Evolutionary conservation across 1,140 invertebrate species (phyloP), one percentile per base, ranked within the genome.

Genomic region (Amphibalanus amphitrite): DNA sequence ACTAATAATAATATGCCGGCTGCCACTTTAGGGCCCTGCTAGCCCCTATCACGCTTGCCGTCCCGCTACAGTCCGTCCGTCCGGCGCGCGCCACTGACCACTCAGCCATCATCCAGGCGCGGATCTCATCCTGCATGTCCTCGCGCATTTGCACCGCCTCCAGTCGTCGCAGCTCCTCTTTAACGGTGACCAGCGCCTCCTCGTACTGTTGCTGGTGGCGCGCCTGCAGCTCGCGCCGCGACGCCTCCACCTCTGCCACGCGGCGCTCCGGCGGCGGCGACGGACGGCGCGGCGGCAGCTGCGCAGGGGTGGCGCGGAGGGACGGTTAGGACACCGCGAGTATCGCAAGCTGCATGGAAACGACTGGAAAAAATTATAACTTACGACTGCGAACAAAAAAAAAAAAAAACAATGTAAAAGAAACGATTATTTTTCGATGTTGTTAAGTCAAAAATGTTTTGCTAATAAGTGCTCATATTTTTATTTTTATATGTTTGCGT

Each of bases 71-170:
- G 4, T 38, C 33, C 33, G 4, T 6, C 33, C 33, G 33, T 38
- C 33, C 33, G n/a, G n/a, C 33, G 15, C 4, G 4, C 33, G 4
- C 33, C 33, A 38, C 23, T 17, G 26, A 72, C 73, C 67, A 73
- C 65, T 73, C 76, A 70, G 76, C 80, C 78, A 81, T 81, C 73
- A 84, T 82, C 83, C 83, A 84, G 72, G 83, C 81, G 70, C 83
- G 76, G 69, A 84, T 83, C 74, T 83, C 80, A 69, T 83, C 82
- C 77, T 82, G 79, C 80, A 84, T 82, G 25, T 76, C 78, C 74
- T 83, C 82, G 69, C 81, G 81, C 73, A 84, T 80, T 71, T 82
- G 80, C 15, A 79, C 78, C 13, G 81, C 83, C 73, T 84, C 82
- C 28, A 79, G 78, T 30, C 82, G 79, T 26, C 77, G 70, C 28